Base-by-base conservation (phyloP, 2,113 vertebrate genomes). In the Neogobius melanostomus region DNA sequence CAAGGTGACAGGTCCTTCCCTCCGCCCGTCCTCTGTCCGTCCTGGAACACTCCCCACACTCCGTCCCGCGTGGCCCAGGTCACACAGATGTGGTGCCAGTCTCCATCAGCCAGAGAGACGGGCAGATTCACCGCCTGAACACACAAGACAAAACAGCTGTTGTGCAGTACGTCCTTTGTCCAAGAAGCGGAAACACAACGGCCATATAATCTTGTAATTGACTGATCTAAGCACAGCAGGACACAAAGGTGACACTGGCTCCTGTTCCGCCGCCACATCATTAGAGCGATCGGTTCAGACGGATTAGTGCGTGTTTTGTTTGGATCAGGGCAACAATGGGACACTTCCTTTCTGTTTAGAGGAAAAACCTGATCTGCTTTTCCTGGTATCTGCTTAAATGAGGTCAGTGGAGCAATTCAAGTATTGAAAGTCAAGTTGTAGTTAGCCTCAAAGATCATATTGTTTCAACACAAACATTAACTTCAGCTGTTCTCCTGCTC, bases 81-180 rank as follows among this genome's bases (percentile, higher is more conserved):
- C 44, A 95, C 80, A 7, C 94, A 94, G 51, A 95, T 42, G 46
- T 95, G 94, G 69, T 95, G 94, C 94, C 94, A 95, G 74, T 93
- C 93, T 53, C 81, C 88, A 36, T 94, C 94, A 0, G 87, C 90
- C 71, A 94, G 74, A 4, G 88, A 87, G 12, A 95, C 53, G 5
- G 94, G 94, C 66, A 95, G 46, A 0, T 90, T 91, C 46, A 90
- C 92, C 0, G 92, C 91, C 94, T 95, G 50, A 60, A 61, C 0
- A 48, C 21, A 71, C 49, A 72, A 49, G 54, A 2, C 1, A 64
- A n/a, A 36, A 63, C 28, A 36, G 3, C 28, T 28, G 28, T 3
- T 28, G 28, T 28, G 28, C 28, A 36, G 28, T 36, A 5, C 51
- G 21, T 53, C 52, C 52, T 53, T 15, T 8, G 51, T 15, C n/a